Conservation (phyloP, 1,140 invertebrate genomes). For the Calosoma granatense region DNA sequence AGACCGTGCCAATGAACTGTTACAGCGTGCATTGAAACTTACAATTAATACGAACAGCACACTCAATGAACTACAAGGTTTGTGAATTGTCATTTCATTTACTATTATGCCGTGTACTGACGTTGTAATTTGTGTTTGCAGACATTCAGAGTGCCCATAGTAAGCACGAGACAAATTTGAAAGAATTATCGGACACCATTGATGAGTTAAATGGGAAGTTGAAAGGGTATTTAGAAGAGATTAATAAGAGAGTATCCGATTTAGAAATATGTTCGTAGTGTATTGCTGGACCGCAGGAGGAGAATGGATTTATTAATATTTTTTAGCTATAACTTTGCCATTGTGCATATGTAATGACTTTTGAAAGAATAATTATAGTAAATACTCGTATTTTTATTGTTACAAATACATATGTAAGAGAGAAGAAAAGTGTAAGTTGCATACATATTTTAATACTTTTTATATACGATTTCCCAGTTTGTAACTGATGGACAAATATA, state of each 20-base stretch:
- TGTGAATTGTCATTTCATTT: not conserved
- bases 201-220: conserved; percentile 40
- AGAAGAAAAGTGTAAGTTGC: not conserved
- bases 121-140: conserved; percentile 17
- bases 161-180: conserved; percentile 38
- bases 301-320: not conserved
- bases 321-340: not conserved
- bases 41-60: conserved; percentile 66
- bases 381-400: not conserved
- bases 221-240: conserved; percentile 39
- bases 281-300: not conserved
- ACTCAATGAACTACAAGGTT: conserved; percentile 57
- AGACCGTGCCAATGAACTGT: conserved; percentile 57
- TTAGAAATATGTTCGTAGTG: not conserved
- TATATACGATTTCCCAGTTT: not conserved
- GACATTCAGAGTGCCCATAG: conserved; percentile 42
- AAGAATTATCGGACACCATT: conserved; percentile 37
- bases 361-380: not conserved
- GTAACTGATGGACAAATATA: not conserved
- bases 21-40: conserved; percentile 62
- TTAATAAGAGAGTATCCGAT: conserved; percentile 22
- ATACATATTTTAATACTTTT: not conserved
- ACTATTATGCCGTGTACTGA: not conserved
- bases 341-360: not conserved
- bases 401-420: not conserved